Evolutionary conservation across 2,888 invertebrate species (phyloP).

Genomic region (Phaonia tiefii): DNA sequence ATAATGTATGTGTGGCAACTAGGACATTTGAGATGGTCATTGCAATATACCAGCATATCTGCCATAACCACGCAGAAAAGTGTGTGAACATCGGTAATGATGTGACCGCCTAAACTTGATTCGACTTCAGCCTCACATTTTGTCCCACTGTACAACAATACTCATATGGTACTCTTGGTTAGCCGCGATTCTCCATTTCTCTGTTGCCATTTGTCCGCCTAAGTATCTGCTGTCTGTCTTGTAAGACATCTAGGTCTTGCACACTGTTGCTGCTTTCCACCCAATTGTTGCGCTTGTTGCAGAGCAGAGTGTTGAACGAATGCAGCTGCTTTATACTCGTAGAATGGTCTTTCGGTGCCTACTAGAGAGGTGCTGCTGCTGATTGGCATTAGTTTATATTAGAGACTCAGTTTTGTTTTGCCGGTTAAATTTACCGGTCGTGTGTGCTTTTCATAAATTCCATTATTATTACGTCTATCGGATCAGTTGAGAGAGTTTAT

Average conservation of each 20-base stretch:
- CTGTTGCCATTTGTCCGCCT: constrained; percentile 13
- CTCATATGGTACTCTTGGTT: too few relatives aligned
- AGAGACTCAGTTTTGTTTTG: constrained; percentile 58
- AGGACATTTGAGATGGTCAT: too few relatives aligned
- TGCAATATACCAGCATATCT: too few relatives aligned
- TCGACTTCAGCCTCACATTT: too few relatives aligned
- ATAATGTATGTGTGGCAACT: too few relatives aligned
- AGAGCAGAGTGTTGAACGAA: constrained; percentile 41
- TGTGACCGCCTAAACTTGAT: too few relatives aligned
- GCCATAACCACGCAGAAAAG: too few relatives aligned
- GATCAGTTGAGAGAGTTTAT: constrained; percentile 8
- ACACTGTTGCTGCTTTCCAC: background rate
- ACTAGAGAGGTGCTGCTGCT: constrained; percentile 32
- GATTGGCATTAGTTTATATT: constrained; percentile 47
- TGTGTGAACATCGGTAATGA: too few relatives aligned
- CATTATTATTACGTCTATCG: background rate
- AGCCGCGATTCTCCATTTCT: too few relatives aligned
- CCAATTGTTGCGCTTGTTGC: constrained; percentile 34
- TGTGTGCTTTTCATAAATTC: constrained; percentile 37
- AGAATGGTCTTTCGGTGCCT: constrained; percentile 23
- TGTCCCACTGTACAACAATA: too few relatives aligned
- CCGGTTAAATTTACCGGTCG: constrained; percentile 65
- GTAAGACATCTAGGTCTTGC: constrained; percentile 59
- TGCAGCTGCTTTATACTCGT: constrained; percentile 31
- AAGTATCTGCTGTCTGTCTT: constrained; percentile 36